Evolutionary conservation across 2,888 invertebrate genomes (phyloP).

Genomic region (Seira musarum): DNA sequence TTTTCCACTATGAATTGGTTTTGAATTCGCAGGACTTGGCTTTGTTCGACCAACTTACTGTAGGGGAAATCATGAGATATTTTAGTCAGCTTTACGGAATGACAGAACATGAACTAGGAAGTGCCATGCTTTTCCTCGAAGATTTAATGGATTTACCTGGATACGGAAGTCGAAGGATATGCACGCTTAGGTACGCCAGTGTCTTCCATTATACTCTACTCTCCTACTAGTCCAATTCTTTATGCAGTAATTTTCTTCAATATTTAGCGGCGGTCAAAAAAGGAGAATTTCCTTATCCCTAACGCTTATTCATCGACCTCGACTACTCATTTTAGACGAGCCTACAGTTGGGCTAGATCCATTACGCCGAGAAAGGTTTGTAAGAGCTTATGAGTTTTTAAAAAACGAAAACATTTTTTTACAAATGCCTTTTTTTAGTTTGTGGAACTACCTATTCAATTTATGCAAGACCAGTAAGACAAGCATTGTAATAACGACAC

Average conservation of each 20-base stretch:
- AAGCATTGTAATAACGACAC: too few relatives aligned
- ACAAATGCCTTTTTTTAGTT: too few relatives aligned
- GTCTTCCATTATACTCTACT: not conserved
- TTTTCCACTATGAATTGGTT: not conserved
- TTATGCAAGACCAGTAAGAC: too few relatives aligned
- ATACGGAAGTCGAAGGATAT: not conserved
- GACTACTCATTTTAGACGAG: constrained; percentile 86
- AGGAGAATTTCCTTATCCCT: constrained; percentile 73
- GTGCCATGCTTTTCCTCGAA: constrained; percentile 87
- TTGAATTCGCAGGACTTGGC: constrained; percentile 80
- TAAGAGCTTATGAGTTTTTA: too few relatives aligned
- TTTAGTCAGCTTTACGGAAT: constrained; percentile 97
- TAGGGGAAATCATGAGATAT: constrained; percentile 95
- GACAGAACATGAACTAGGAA: constrained; percentile 84
- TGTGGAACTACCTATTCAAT: too few relatives aligned
- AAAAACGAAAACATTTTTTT: too few relatives aligned
- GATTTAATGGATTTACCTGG: constrained; percentile 92
- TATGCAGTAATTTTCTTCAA: not conserved
- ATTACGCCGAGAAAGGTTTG: constrained; percentile 28
- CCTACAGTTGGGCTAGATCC: constrained; percentile 40
- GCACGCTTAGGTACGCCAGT: constrained; percentile 19
- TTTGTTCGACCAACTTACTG: constrained; percentile 91
- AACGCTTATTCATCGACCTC: constrained; percentile 73
- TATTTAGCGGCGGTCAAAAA: constrained; percentile 73
- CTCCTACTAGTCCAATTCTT: not conserved